Base-by-base conservation (phyloP, 2,113 vertebrate species). In the Phainopepla nitens region DNA sequence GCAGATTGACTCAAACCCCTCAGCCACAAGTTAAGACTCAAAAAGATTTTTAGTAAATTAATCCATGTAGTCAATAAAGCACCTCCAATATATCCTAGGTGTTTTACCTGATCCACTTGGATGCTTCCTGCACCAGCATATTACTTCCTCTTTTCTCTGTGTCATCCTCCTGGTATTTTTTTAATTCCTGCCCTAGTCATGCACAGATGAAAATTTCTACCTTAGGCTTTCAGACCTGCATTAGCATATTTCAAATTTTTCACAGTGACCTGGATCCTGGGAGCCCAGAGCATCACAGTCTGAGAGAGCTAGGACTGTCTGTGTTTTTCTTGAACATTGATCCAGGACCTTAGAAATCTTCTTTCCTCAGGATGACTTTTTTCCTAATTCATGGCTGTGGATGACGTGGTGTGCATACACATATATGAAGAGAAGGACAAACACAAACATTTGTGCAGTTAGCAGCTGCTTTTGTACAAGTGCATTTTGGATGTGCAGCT, bases 181-280 rank as follows among this genome's bases (percentile, higher is more conserved):
- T 82, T 13, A 65, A 72, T 90, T 94, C 78, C 61, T 82, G 51
- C 36, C 56, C 66, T 72, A 64, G 61, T 82, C 78, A 50, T 75
- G 73, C 42, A 85, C 57, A 73, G 62, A 85, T 76, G 70, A 28
- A 85, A 60, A 84, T 75, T 57, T 68, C 83, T 79, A 91, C 83
- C 33, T 71, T 58, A 54, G 87, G 41, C 73, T 91, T 89, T 70
- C 61, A 91, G 62, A 85, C 47, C 57, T 91, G 49, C 33, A 39
- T 88, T 93, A 92, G 35, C 82, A 62, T 78, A 80, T 45, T 76
- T 57, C 79, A 90, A 36, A 70, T 45, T 70, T 2, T 0, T 73
- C 42, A 33, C 0, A 0, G 68, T n/a, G 64, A 87, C 79, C 78
- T 79, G 65, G 35, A 47, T 51, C 39, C 28, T 1, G 1, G 27